Base-by-base conservation (phyloP, 2,797 vertebrate species). In the Clarias fuscus region DNA sequence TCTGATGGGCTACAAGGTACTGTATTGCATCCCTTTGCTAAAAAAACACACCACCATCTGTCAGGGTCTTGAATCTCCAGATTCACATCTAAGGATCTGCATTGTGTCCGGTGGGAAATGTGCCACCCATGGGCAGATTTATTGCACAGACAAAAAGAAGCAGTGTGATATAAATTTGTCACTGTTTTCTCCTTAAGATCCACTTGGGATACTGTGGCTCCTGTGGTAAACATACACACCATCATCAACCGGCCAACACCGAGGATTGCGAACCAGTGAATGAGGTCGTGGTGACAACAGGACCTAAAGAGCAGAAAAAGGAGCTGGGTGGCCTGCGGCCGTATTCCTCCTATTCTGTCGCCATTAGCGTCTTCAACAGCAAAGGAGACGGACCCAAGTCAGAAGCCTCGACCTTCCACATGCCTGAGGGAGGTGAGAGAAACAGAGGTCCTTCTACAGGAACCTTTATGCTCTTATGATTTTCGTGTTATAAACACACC, bases 1-100 rank as follows among this genome's bases (percentile, higher is more conserved):
- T 89, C 94, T 98, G 84, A 92, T 94, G 15, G 97, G 97, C 85
- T 98, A 97, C 93, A 96, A 95, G 94, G 97, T 98, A 94, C 91
- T 90, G 84, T 97, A 94, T 91, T 90, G 84, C 83, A 80, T 24
- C 27, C 33, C 78, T 27, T 6, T 40, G 59, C 27, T 8, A 65
- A 72, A 73, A 83, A 30, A 48, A 48, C 1, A 48, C 62, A 40
- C 43, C 68, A 33, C 75, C 30, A 67, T 75, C 27, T 82, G 30
- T 62, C 33, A 22, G 24, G 33, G 71, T 59, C 30, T 58, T 53
- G 27, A 70, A 70, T 68, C 1, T 30, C 53, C 20, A 33, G 30
- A 70, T 43, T 40, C 48, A 58, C 33, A 61, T 83, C 33, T 22
- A 43, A 61, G 30, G 11, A 61, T 61, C n/a, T 33, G 8, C 18